Percentiles rank a stretch among this genome's conserved stretches.
Conservation (phyloP, 2,888 invertebrate genomes). For the Prenolepis imparis region DNA sequence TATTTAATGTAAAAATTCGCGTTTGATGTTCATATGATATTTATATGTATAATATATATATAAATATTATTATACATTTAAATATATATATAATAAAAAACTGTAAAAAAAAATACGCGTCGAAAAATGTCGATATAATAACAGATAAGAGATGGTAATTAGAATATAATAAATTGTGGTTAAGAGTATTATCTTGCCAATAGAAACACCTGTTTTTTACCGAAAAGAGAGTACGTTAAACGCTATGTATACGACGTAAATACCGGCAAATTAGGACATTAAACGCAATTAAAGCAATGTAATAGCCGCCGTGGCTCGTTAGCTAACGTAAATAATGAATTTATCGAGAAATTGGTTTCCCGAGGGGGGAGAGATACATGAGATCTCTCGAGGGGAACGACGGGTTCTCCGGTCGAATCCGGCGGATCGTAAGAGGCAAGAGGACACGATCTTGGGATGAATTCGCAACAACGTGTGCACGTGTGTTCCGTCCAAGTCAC, state of each 20-base stretch:
- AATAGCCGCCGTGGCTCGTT: not conserved
- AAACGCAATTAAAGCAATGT: slow-evolving; percentile 7
- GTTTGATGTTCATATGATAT: not conserved
- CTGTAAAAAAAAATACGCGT: not conserved
- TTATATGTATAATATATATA: too few relatives aligned
- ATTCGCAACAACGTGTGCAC: not conserved
- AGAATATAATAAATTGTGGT: not conserved
- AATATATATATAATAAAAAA: not conserved
- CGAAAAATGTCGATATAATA: not conserved
- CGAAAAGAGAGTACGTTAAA: not conserved
- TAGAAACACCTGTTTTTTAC: not conserved
- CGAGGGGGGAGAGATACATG: not conserved
- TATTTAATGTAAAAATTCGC: not conserved
- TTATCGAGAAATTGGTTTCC: not conserved
- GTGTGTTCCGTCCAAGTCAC: not conserved
- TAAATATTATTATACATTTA: not conserved
- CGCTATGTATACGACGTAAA: not conserved
- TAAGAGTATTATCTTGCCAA: too few relatives aligned
- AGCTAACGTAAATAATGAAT: not conserved
- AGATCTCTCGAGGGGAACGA: not conserved
- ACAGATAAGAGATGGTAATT: not conserved
- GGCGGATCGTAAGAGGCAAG: slow-evolving; percentile 50
- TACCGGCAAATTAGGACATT: not conserved
- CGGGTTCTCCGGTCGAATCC: not conserved
- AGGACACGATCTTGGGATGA: slow-evolving; percentile 45